phyloP scores from a whole-genome alignment of 2,113 vertebrate species.

The Entelurus aequoreus region DNA sequence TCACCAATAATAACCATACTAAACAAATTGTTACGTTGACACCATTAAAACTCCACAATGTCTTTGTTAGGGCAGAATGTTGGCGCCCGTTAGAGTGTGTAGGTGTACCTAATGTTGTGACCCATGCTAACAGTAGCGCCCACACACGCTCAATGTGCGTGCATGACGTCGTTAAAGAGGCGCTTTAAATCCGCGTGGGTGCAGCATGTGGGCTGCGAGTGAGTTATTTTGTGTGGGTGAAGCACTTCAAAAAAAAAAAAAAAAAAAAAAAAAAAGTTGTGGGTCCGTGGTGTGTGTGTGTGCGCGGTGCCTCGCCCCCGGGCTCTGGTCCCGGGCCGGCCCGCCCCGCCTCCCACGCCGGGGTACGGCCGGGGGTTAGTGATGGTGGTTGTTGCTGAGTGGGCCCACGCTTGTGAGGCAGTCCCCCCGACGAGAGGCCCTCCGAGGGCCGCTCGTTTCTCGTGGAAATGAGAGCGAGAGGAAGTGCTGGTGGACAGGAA shows the following conservation, averaged over 20 bases:
- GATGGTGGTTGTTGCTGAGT: conserved; percentile 21
- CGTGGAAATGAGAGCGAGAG: background rate
- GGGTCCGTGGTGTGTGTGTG: conserved; percentile 39
- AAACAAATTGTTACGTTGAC: background rate
- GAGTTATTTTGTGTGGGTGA: conserved; percentile 54
- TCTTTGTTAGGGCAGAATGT: too few relatives aligned
- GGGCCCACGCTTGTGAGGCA: conserved; percentile 56
- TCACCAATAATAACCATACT: background rate
- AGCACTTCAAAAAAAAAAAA: conserved; percentile 51
- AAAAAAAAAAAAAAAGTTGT: conserved; percentile 59
- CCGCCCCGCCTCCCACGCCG: conserved; percentile 64
- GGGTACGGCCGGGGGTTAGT: conserved; percentile 44
- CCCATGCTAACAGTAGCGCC: conserved; percentile 20
- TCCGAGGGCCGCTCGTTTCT: conserved; percentile 6
- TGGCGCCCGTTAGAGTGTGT: background rate
- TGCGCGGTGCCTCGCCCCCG: conserved; percentile 49
- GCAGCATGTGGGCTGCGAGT: conserved; percentile 42
- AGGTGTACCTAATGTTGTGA: background rate
- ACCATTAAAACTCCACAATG: background rate
- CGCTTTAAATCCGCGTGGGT: conserved; percentile 53
- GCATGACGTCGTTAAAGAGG: conserved; percentile 68
- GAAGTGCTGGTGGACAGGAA: background rate
- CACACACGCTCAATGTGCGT: conserved; percentile 61
- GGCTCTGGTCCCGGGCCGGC: conserved; percentile 62
- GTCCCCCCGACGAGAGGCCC: conserved; percentile 46